phyloP scores from a whole-genome alignment of 37 sponge, comb jelly and placozoan species.

The Cladorhizidae sp. region DNA sequence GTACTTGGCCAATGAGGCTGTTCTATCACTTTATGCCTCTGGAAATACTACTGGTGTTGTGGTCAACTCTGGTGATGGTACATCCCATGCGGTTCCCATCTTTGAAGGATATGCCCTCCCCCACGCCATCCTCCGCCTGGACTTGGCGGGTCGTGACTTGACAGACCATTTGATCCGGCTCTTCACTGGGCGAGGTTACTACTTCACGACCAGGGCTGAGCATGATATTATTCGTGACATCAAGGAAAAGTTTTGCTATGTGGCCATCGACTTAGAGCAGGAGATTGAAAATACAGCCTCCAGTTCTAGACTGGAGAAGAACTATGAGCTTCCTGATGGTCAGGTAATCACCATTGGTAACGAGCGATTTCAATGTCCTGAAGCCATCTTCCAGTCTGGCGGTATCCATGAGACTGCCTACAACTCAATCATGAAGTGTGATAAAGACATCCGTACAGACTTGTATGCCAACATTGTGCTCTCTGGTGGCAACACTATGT shows the following conservation, averaged over 20 bases:
- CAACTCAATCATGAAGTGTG: conserved; percentile 99
- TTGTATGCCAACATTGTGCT: conserved; percentile 99
- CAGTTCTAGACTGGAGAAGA: conserved; percentile 94
- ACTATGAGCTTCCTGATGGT: no score
- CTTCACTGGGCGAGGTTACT: conserved; percentile 94
- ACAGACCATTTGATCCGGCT: conserved; percentile 99
- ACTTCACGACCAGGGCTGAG: conserved; percentile 91
- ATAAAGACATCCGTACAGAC: conserved; percentile 98
- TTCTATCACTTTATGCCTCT: conserved; percentile 98
- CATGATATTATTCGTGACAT: conserved; percentile 93
- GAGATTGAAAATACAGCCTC: conserved; percentile 94
- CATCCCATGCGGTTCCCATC: conserved; percentile 98
- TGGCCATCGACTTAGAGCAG: conserved; percentile 99
- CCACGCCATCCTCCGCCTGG: conserved; percentile 99
- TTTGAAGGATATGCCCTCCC: conserved; percentile 98
- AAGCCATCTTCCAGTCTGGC: conserved; percentile 92
- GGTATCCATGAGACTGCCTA: conserved; percentile 98
- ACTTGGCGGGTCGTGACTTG: conserved; percentile 99
- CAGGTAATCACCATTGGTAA: conserved; percentile 99
- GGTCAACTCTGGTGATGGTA: conserved; percentile 99
- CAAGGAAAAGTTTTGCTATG: conserved; percentile 99
- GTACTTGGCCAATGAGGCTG: conserved; percentile 98
- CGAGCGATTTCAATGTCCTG: conserved; percentile 92
- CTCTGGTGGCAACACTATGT: conserved; percentile 99
- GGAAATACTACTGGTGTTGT: conserved; percentile 99